phyloP scores from a whole-genome alignment of 64 coral and sea anemone species.

The Pocillopora verrucosa region DNA sequence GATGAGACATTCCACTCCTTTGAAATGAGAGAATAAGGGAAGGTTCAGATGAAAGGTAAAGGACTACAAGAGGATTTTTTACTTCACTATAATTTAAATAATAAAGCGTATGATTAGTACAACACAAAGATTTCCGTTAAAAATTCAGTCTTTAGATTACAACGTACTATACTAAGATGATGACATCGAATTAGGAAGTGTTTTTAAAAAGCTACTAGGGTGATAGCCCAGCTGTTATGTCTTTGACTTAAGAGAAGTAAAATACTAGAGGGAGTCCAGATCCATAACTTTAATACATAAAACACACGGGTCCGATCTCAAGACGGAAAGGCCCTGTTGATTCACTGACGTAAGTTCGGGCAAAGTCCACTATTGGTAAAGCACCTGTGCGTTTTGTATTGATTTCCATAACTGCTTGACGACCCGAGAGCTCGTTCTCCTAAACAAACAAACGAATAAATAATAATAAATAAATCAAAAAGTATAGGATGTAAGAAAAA shows the following conservation, averaged over 20 bases:
- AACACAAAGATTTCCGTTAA: neutral
- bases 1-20: too few relatives aligned
- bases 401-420: slow-evolving; percentile 14
- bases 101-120: neutral
- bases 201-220: neutral
- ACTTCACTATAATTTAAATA: slow-evolving; percentile 15
- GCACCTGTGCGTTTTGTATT: slow-evolving; percentile 7
- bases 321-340: neutral
- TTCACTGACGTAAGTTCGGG: neutral
- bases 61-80: neutral
- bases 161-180: neutral
- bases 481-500: neutral
- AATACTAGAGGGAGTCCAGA: neutral
- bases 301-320: slow-evolving; percentile 29
- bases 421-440: neutral
- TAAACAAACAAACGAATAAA: neutral
- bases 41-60: neutral
- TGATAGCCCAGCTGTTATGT: neutral
- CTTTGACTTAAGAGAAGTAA: neutral
- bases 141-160: neutral
- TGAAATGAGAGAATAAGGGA: too few relatives aligned
- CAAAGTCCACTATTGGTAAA: slow-evolving; percentile 25
- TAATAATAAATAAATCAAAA: neutral
- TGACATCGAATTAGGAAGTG: neutral
- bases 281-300: slow-evolving; percentile 7